Evolutionary conservation across 2,113 vertebrate species (phyloP).

Genomic region (Ageneiosus marmoratus): DNA sequence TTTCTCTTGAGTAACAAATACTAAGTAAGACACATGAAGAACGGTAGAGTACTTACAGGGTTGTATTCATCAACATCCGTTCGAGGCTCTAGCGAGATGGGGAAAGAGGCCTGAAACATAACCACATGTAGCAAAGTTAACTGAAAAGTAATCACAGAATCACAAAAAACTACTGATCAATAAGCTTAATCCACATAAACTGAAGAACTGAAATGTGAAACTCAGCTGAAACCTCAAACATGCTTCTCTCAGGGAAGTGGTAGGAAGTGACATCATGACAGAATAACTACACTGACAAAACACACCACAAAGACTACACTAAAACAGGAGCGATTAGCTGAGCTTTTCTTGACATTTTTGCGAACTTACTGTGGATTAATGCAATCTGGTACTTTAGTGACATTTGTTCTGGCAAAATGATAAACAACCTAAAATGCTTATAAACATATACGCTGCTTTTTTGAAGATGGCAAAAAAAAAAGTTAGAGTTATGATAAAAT

Average conservation of each 20-base stretch:
- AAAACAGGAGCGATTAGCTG: not conserved
- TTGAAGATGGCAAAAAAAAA: too few relatives aligned
- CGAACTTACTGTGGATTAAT: not conserved
- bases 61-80: constrained; percentile 82
- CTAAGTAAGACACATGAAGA: not conserved
- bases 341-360: not conserved
- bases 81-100: constrained; percentile 65
- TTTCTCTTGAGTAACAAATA: not conserved
- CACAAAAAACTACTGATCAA: not conserved
- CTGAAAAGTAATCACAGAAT: not conserved
- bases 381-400: not conserved
- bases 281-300: constrained; percentile 13
- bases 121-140: constrained; percentile 22
- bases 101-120: constrained; percentile 70
- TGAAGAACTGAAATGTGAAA: constrained; percentile 18
- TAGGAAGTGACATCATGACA: constrained; percentile 59
- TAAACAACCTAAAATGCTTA: not conserved
- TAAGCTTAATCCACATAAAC: not conserved
- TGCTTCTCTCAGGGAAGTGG: constrained; percentile 6
- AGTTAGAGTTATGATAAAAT: not conserved
- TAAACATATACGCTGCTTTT: not conserved
- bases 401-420: not conserved
- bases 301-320: not conserved
- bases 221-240: constrained; percentile 29
- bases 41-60: constrained; percentile 74